Percentiles rank a stretch among this genome's conserved stretches.
Conservation (phyloP, 2,888 invertebrate genomes). For the Byasa hedistus region DNA sequence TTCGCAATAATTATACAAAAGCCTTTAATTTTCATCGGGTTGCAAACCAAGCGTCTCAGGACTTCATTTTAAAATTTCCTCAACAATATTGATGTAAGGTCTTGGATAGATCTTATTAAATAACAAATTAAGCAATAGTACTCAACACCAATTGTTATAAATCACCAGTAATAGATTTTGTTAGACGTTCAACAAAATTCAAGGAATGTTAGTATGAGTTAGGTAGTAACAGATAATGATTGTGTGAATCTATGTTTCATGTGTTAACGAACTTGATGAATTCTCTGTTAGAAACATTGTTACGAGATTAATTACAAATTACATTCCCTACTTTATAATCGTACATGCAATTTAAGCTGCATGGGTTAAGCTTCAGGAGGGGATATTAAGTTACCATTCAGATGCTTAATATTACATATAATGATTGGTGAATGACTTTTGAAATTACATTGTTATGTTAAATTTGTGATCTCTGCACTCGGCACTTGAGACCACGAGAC, state of each 20-base stretch:
- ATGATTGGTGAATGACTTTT: neutral
- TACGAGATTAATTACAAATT: constrained; percentile 6
- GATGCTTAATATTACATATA: neutral
- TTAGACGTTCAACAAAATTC: neutral
- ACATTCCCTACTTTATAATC: constrained; percentile 12
- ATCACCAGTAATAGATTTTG: neutral
- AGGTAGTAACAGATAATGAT: constrained; percentile 17
- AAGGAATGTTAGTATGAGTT: constrained; percentile 21
- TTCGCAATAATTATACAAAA: too few relatives aligned
- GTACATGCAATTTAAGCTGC: constrained; percentile 22
- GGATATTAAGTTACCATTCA: constrained; percentile 18
- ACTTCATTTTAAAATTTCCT: neutral
- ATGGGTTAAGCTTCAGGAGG: constrained; percentile 11
- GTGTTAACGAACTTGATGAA: constrained; percentile 7
- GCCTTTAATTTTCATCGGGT: too few relatives aligned
- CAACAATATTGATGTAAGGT: neutral
- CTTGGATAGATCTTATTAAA: constrained; percentile 17
- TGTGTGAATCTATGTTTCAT: constrained; percentile 8
- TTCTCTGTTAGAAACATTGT: constrained; percentile 5
- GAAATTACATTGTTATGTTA: too few relatives aligned
- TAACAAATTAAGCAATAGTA: neutral
- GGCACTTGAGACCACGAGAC: constrained; percentile 53
- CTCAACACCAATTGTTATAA: neutral
- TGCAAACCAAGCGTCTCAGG: too few relatives aligned
- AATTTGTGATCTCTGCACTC: constrained; percentile 25